phyloP scores from a whole-genome alignment of 2,888 invertebrate genomes.

The Trissonchulus latispiculum region DNA sequence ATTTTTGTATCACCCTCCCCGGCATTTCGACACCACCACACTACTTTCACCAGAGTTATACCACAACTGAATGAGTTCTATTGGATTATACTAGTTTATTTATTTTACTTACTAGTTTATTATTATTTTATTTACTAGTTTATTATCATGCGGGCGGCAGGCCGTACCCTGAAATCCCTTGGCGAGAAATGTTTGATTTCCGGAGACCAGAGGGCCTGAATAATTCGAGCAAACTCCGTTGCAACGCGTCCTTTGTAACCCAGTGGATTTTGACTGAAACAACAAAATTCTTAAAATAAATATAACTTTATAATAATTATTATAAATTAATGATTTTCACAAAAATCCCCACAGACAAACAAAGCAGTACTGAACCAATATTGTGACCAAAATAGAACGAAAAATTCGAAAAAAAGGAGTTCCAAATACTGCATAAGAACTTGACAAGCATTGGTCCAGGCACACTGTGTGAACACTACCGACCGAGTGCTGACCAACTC shows the following conservation, averaged over 20 bases:
- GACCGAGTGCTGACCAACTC: no score
- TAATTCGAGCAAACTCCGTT: constrained; percentile 69
- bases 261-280: constrained; percentile 40
- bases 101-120: neutral
- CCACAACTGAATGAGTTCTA: neutral
- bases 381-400: no score
- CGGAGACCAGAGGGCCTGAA: constrained; percentile 69
- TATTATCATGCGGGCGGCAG: neutral
- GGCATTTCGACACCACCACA: neutral
- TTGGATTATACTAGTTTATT: neutral
- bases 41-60: neutral
- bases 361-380: no score
- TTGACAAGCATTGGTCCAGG: no score
- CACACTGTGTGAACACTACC: no score
- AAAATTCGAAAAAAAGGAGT: no score
- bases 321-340: neutral
- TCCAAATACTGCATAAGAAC: no score
- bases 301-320: no score
- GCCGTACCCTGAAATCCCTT: constrained; percentile 62
- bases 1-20: no score
- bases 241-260: constrained; percentile 59
- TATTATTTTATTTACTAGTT: neutral
- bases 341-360: no score
- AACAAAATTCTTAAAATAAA: neutral
- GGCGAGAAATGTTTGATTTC: constrained; percentile 68